phyloP scores from a whole-genome alignment of 2,888 invertebrate genomes.

The Spilosoma lubricipeda region DNA sequence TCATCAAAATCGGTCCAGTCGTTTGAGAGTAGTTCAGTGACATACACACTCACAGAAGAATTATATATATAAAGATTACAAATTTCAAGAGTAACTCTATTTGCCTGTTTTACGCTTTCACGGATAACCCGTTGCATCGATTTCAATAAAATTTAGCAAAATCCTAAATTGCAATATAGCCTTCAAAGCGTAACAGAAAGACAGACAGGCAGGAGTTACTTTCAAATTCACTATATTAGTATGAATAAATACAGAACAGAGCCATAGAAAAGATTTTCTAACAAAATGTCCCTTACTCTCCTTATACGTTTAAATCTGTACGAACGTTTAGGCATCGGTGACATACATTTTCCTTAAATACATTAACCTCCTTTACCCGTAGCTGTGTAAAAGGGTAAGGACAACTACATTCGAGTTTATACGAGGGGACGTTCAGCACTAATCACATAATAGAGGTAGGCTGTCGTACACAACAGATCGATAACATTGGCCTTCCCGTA shows the following conservation, averaged over 20 bases:
- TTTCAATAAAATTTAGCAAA: too few species aligned
- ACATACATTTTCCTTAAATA: slow-evolving; percentile 9
- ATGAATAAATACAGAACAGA: background rate
- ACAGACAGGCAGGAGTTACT: too few species aligned
- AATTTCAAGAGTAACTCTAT: too few species aligned
- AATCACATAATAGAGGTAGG: slow-evolving; percentile 22
- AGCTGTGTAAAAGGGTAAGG: slow-evolving; percentile 11
- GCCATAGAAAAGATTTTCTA: background rate
- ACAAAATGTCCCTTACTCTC: background rate
- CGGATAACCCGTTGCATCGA: too few species aligned
- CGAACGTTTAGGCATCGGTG: background rate
- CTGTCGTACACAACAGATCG: slow-evolving; percentile 24
- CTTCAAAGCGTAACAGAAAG: too few species aligned
- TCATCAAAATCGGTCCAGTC: too few species aligned
- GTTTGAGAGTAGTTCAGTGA: too few species aligned
- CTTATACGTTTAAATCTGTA: slow-evolving; percentile 17
- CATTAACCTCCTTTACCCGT: slow-evolving; percentile 9
- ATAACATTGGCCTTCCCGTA: slow-evolving; percentile 11
- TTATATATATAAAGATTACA: too few species aligned
- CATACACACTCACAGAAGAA: too few species aligned
- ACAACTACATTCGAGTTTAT: background rate
- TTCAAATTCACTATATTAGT: too few species aligned
- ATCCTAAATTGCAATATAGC: too few species aligned
- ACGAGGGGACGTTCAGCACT: slow-evolving; percentile 10
- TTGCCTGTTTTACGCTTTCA: too few species aligned